Evolutionary conservation across 2,797 vertebrate genomes (phyloP).

Genomic region (Gymnodraco acuticeps): DNA sequence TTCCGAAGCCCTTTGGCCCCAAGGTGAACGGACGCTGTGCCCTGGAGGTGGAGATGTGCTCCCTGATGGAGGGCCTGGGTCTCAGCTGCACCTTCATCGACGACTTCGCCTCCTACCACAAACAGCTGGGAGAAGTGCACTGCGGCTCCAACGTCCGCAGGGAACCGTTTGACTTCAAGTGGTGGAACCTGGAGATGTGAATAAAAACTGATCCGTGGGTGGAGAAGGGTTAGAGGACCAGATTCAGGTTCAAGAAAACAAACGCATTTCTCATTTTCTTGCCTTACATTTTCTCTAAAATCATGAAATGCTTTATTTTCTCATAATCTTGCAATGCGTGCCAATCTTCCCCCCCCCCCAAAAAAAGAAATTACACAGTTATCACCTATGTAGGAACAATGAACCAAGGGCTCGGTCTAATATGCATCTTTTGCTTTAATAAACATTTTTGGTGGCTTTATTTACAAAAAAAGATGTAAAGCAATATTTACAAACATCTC

Average conservation of each 20-base stretch:
- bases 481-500: constrained; percentile 77
- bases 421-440: constrained; percentile 70
- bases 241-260: too few species aligned
- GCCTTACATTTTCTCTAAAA: background rate
- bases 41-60: constrained; percentile 85
- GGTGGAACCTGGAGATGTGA: constrained; percentile 91
- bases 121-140: constrained; percentile 91
- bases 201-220: background rate
- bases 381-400: background rate
- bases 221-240: background rate
- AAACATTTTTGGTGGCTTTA: constrained; percentile 71
- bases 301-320: background rate
- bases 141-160: constrained; percentile 92
- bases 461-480: constrained; percentile 77
- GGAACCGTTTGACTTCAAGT: constrained; percentile 86
- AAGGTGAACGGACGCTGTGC: constrained; percentile 85
- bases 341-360: background rate
- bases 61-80: constrained; percentile 89
- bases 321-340: background rate
- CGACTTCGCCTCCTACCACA: constrained; percentile 92
- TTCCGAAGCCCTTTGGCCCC: constrained; percentile 95
- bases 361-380: background rate
- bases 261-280: too few species aligned
- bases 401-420: background rate
- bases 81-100: constrained; percentile 92